phyloP scores from a whole-genome alignment of 1,140 invertebrate genomes.

The Lepidurus couesii region DNA sequence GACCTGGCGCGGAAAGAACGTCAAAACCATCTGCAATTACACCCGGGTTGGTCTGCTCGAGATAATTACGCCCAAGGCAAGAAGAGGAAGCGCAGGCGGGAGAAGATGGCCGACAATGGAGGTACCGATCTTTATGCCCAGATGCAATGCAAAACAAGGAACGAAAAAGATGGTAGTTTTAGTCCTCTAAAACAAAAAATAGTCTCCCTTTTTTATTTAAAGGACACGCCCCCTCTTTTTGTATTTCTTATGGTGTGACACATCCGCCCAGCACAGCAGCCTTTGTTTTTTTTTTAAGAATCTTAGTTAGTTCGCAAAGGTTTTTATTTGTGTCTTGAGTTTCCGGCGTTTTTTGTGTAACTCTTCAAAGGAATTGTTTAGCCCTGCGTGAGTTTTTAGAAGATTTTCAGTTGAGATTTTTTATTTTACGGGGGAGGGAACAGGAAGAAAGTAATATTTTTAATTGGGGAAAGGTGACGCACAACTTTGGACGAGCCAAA shows the following conservation, averaged over 20 bases:
- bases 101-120: slow-evolving; percentile 83
- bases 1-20: slow-evolving; percentile 96
- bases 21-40: slow-evolving; percentile 97
- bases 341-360: background rate
- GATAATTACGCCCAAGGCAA: slow-evolving; percentile 90
- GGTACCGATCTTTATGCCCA: slow-evolving; percentile 37
- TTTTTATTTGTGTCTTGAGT: background rate
- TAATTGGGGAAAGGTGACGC: too few relatives aligned
- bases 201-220: background rate
- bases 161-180: background rate
- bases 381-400: background rate
- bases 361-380: background rate
- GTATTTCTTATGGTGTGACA: background rate
- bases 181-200: background rate
- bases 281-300: slow-evolving; percentile 26
- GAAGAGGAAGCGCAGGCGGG: slow-evolving; percentile 99
- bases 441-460: too few relatives aligned
- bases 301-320: slow-evolving; percentile 18
- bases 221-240: slow-evolving; percentile 4
- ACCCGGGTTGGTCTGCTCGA: slow-evolving; percentile 98
- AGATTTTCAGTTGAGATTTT: slow-evolving; percentile 14
- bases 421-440: background rate
- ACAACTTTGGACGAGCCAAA: too few relatives aligned
- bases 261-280: slow-evolving; percentile 24
- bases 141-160: background rate